These are phyloP conservation scores for Saguinus midas DNA, from an alignment of 2,113 vertebrate species.

Conservation along the genomic window DNA sequence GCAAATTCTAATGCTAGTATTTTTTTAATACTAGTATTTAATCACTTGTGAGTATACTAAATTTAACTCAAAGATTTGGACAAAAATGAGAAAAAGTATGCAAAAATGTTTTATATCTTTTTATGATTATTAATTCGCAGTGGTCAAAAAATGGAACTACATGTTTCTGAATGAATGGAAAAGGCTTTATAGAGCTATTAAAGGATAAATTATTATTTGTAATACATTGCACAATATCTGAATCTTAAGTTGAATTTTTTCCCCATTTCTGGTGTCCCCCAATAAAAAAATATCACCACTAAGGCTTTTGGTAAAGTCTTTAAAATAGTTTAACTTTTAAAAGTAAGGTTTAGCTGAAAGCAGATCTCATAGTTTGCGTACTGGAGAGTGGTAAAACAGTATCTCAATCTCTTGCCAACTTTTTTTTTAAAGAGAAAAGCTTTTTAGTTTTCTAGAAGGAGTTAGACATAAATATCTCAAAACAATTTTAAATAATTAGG, in stretches of 20 bases:
- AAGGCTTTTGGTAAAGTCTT: background rate
- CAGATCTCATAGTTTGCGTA: background rate
- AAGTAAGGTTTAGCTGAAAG: constrained; percentile 26
- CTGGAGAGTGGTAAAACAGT: background rate
- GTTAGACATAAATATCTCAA: background rate
- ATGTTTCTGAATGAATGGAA: constrained; percentile 8
- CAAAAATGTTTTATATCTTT: constrained; percentile 26
- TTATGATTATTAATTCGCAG: background rate
- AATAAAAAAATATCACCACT: background rate
- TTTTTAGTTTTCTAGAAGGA: background rate
- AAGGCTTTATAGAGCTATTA: background rate
- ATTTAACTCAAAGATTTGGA: constrained; percentile 44
- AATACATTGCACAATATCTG: background rate
- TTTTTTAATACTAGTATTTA: constrained; percentile 6
- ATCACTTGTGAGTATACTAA: constrained; percentile 34
- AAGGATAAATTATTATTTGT: background rate
- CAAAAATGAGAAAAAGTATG: background rate
- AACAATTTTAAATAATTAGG: constrained; percentile 33
- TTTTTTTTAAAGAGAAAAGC: background rate
- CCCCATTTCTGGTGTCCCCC: background rate
- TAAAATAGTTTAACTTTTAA: constrained; percentile 19
- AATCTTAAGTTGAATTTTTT: constrained; percentile 16
- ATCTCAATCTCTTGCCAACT: background rate
- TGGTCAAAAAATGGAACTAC: background rate
- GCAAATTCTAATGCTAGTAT: background rate